Evolutionary conservation across 1,140 invertebrate species (phyloP), one percentile per base, ranked within the genome.

Genomic region (Trichonephila clavipes): DNA sequence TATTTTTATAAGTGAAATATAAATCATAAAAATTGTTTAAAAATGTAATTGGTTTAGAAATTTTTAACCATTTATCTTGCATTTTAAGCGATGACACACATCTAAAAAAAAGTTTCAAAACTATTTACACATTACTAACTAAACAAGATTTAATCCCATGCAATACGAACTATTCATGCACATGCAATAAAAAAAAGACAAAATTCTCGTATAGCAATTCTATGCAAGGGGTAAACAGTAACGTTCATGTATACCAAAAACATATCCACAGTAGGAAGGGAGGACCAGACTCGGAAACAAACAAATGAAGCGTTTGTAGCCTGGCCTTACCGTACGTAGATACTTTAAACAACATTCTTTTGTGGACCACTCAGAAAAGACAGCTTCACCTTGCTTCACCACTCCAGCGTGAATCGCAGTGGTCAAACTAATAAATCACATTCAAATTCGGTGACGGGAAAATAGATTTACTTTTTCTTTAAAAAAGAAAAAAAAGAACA

Each of bases 331-430:
- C 88, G 88, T 90, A 90, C 88, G 88, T 58, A n/a, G 88, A 51
- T 90, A 81, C 69, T 90, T 72, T 66, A 61, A 90, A 90, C 88
- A 81, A 90, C 88, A 90, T 90, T 90, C 88, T 90, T 81, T 61
- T 18, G n/a, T n/a, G 44, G 40, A 61, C 58, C 72, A 51, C 64
- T 28, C 58, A 14, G 19, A 8, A 14, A 51, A 34, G 59, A 72
- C 81, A 18, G 16, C 28, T 18, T 34, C 59, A 59, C 59, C 21
- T 61, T 61, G 8, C n/a, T 86, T 86, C 83, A 21, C n/a, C 16
- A 10, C 8, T 24, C 59, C 59, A 34, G 85, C 19, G 24, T 34
- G 24, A 24, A 18, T 19, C 28, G 62, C 21, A 28, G 1, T 59
- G 16, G 24, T 34, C n/a, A 59, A 18, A 64, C 24, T 51, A 64